A percentile compares a stretch with the other conserved stretches of the same genome.
Evolutionary conservation across 2,888 invertebrate species (phyloP).

Genomic region (Acronicta aceris): DNA sequence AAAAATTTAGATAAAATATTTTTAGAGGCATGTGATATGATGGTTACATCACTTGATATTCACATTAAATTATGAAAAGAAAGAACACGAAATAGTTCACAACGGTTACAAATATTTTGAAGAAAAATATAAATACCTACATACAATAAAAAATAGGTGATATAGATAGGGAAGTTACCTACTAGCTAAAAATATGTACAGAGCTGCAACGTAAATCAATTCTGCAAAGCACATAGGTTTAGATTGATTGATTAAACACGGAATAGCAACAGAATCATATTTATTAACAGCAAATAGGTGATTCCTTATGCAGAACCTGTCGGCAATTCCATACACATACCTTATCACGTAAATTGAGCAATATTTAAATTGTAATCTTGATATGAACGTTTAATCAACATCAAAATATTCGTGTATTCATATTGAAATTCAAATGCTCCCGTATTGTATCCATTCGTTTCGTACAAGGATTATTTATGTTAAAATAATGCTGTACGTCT

Average conservation of each 20-base stretch:
- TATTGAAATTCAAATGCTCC: constrained; percentile 85
- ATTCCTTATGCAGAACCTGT: constrained; percentile 32
- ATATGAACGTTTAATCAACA: constrained; percentile 80
- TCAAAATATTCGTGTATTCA: constrained; percentile 79
- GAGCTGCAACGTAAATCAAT: too few relatives aligned
- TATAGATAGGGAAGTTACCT: too few relatives aligned
- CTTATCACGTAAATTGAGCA: constrained; percentile 50
- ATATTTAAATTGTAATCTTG: constrained; percentile 75
- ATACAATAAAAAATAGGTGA: too few relatives aligned
- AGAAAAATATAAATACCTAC: too few relatives aligned
- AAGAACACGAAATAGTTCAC: neutral
- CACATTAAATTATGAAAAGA: neutral
- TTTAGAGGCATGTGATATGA: neutral
- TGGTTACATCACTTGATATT: neutral
- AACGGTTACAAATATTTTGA: neutral
- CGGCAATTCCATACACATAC: constrained; percentile 32
- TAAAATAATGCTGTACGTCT: constrained; percentile 86
- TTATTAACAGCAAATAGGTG: neutral
- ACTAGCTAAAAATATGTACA: too few relatives aligned
- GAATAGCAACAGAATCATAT: neutral
- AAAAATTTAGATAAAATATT: neutral
- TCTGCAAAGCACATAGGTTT: too few relatives aligned
- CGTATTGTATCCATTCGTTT: constrained; percentile 85
- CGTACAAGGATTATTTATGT: constrained; percentile 88
- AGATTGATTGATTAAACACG: neutral